These are phyloP conservation scores for Meteorus cinctellus DNA, from an alignment of 2,888 invertebrate species.

Conservation along the genomic window DNA sequence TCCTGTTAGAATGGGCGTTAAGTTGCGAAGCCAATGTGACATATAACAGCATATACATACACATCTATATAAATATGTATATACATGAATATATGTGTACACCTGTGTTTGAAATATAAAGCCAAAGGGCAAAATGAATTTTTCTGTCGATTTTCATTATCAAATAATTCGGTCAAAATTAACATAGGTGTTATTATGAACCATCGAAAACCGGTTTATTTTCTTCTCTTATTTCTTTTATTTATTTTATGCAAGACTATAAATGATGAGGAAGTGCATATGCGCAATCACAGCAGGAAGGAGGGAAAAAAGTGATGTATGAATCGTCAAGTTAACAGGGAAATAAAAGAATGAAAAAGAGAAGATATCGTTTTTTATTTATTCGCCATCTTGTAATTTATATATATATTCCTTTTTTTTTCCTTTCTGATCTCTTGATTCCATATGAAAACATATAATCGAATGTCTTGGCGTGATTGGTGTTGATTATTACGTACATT, in stretches of 20 bases:
- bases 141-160: constrained; percentile 46
- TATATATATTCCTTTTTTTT: background rate
- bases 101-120: background rate
- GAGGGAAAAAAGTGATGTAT: background rate
- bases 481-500: background rate
- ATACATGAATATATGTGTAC: background rate
- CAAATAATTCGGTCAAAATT: constrained; percentile 51
- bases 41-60: constrained; percentile 15
- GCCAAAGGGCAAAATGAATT: constrained; percentile 20
- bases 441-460: background rate
- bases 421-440: background rate
- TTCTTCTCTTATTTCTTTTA: background rate
- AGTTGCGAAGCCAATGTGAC: constrained; percentile 32
- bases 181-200: constrained; percentile 46
- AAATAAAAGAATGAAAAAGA: background rate
- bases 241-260: background rate
- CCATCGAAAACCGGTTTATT: constrained; percentile 38
- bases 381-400: background rate
- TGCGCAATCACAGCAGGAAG: constrained; percentile 21
- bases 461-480: background rate
- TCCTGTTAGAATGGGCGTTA: constrained; percentile 47
- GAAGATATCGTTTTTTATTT: background rate
- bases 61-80: background rate
- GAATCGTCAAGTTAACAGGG: background rate
- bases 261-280: constrained; percentile 20